Evolutionary conservation across 1,140 invertebrate genomes (phyloP).

Genomic region (Drosophila azteca): DNA sequence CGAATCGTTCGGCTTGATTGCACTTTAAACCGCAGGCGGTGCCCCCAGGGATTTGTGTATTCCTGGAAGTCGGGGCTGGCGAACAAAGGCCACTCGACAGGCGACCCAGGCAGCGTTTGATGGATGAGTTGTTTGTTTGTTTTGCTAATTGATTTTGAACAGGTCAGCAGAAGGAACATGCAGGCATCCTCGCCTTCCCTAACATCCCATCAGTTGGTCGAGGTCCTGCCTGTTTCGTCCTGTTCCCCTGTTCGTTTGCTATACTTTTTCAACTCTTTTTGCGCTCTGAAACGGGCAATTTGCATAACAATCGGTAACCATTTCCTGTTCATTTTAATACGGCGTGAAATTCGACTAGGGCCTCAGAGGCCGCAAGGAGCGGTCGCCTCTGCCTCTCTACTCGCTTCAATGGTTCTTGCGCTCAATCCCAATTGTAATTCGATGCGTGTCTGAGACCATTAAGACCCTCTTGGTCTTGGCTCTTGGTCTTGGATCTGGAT

Average conservation of each 20-base stretch:
- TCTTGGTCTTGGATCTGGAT: conserved; percentile 8
- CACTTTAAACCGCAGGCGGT: conserved; percentile 58
- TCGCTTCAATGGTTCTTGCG: conserved; percentile 33
- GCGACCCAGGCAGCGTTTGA: conserved; percentile 14
- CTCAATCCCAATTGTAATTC: conserved; percentile 45
- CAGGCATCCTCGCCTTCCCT: conserved; percentile 2
- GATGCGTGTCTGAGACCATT: conserved; percentile 37
- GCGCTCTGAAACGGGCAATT: neutral
- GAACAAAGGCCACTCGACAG: conserved; percentile 29
- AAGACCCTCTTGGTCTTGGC: conserved; percentile 23
- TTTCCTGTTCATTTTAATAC: conserved; percentile 68
- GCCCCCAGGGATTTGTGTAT: conserved; percentile 21
- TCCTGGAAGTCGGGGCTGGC: conserved; percentile 29
- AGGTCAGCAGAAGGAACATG: conserved; percentile 55
- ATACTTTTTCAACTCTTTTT: conserved; percentile 42
- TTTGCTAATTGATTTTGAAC: conserved; percentile 77
- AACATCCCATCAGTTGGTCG: neutral
- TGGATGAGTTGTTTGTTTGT: conserved; percentile 52
- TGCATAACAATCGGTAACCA: conserved; percentile 16
- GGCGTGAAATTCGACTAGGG: conserved; percentile 59
- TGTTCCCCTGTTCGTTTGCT: conserved; percentile 43
- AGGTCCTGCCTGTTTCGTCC: neutral
- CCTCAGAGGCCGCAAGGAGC: conserved; percentile 19
- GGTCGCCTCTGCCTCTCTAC: neutral
- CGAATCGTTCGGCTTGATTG: conserved; percentile 62